Conservation (phyloP, 2,797 vertebrate genomes). For the Malurus leucopterus region DNA sequence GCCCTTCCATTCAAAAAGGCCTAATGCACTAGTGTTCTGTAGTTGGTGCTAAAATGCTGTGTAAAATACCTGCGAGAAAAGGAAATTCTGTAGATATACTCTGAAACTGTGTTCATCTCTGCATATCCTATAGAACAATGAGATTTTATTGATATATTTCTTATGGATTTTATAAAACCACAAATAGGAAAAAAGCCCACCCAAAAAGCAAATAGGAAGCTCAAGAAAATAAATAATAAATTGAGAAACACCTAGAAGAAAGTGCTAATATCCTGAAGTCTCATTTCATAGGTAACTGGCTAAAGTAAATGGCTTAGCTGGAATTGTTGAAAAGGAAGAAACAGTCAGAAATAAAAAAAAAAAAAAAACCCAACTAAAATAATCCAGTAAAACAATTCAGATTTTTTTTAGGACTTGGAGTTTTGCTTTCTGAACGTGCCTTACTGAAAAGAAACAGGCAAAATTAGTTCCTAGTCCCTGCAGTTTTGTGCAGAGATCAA, state of each 20-base stretch:
- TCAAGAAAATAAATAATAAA: neutral
- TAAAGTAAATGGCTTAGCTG: neutral
- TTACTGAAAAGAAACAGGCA: neutral
- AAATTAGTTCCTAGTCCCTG: neutral
- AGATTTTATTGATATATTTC: neutral
- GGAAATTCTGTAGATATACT: neutral
- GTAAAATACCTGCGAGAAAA: neutral
- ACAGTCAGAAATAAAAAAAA: neutral
- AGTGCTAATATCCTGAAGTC: neutral
- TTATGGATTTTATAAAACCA: neutral
- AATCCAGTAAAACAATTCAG: neutral
- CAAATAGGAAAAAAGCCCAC: neutral
- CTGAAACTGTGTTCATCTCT: neutral
- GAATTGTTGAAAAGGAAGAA: neutral
- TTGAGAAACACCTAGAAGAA: neutral
- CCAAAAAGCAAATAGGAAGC: neutral
- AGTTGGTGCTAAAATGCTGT: neutral
- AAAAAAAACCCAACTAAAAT: neutral
- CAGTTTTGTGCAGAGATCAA: neutral
- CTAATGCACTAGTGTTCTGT: neutral
- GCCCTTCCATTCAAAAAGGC: neutral
- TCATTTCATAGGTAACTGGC: neutral
- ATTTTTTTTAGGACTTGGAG: neutral
- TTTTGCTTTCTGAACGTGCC: neutral
- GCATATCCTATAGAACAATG: neutral